These are phyloP conservation scores for Belonocnema kinseyi DNA, from an alignment of 1,140 invertebrate genomes.

Conservation along the genomic window DNA sequence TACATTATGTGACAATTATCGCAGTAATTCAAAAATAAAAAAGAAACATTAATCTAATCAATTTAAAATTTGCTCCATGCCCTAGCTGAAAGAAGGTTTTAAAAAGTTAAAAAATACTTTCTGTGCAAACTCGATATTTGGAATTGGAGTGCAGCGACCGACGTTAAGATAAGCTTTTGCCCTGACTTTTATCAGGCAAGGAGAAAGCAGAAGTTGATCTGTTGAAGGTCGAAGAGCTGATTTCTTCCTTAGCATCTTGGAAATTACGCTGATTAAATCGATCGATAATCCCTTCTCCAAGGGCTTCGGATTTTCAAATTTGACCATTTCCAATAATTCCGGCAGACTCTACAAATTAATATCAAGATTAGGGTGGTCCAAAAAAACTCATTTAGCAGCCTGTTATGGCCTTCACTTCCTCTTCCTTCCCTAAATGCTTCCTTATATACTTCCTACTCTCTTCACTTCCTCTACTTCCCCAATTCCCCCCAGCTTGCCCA, in stretches of 20 bases:
- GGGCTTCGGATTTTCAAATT: conserved; percentile 53
- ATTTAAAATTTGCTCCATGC: too few species aligned
- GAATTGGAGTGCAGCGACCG: conserved; percentile 49
- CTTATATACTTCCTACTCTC: too few species aligned
- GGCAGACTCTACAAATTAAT: conserved; percentile 46
- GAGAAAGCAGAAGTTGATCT: conserved; percentile 62
- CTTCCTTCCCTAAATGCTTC: too few species aligned
- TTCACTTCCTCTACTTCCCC: too few species aligned
- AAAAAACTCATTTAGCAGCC: too few species aligned
- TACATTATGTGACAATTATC: too few species aligned
- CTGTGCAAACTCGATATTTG: background rate
- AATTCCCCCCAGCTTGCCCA: too few species aligned
- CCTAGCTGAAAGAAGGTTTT: background rate
- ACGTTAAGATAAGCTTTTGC: conserved; percentile 64
- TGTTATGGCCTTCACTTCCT: too few species aligned
- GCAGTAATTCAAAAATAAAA: too few species aligned
- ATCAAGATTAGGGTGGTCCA: too few species aligned
- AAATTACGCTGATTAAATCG: conserved; percentile 57
- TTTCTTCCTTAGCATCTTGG: conserved; percentile 66
- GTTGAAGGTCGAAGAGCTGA: conserved; percentile 57
- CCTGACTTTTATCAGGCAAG: conserved; percentile 57
- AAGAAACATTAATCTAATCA: too few species aligned
- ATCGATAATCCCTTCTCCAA: conserved; percentile 43
- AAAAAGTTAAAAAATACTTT: conserved; percentile 27
- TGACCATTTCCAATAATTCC: conserved; percentile 58